Evolutionary conservation across 1,140 invertebrate genomes (phyloP).

Genomic region (Bombus polaris): DNA sequence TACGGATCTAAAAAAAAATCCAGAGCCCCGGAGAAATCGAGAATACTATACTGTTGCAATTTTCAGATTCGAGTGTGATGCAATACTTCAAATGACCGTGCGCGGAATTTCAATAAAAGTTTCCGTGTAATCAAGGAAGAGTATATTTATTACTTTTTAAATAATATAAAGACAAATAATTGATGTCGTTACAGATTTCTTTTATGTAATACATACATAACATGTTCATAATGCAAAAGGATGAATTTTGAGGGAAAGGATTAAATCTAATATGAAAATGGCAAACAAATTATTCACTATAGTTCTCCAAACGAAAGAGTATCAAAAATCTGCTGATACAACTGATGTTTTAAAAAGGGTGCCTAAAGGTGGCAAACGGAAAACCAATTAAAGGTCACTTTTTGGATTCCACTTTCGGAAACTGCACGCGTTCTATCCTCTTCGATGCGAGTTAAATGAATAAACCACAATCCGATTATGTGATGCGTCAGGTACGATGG

Average conservation of each 20-base stretch:
- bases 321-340: not conserved
- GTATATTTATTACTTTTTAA: too few relatives aligned
- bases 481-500: not conserved
- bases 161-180: too few relatives aligned
- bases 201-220: too few relatives aligned
- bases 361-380: not conserved
- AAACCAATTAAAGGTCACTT: slow-evolving; percentile 5
- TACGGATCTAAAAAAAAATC: slow-evolving; percentile 18
- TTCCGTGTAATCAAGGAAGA: too few relatives aligned
- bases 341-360: not conserved
- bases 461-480: slow-evolving; percentile 35
- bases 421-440: not conserved
- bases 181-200: too few relatives aligned
- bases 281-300: too few relatives aligned
- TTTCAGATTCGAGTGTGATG: not conserved
- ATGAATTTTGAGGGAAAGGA: too few relatives aligned
- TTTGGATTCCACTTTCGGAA: not conserved
- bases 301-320: too few relatives aligned
- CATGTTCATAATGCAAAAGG: too few relatives aligned
- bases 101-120: not conserved
- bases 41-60: not conserved
- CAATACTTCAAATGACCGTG: not conserved
- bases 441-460: slow-evolving; percentile 27
- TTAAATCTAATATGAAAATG: too few relatives aligned
- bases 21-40: not conserved